phyloP scores from a whole-genome alignment of 2,797 vertebrate species.

The Benthosema pterotum region DNA sequence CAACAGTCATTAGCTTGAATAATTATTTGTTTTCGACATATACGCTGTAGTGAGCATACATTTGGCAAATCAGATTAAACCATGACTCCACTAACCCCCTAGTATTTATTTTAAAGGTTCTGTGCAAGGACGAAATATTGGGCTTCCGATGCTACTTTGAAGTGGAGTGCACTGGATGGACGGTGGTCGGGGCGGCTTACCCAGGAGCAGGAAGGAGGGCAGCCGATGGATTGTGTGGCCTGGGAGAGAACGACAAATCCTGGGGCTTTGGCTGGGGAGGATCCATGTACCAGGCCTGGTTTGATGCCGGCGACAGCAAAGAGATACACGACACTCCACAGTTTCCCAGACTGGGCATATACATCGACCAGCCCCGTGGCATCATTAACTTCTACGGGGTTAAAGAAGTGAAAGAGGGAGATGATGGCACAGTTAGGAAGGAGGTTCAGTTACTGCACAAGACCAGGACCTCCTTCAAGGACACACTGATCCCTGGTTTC shows the following conservation, averaged over 20 bases:
- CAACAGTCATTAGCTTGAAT: too few species aligned
- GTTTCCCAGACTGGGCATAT: conserved; percentile 55
- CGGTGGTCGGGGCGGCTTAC: conserved; percentile 59
- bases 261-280: conserved; percentile 75
- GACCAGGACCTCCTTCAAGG: conserved; percentile 56
- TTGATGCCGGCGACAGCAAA: conserved; percentile 32
- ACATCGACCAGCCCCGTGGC: conserved; percentile 73
- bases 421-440: conserved; percentile 33
- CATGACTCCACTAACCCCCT: neutral
- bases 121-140: conserved; percentile 69
- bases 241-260: conserved; percentile 75
- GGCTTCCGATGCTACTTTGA: conserved; percentile 74
- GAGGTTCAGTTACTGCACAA: conserved; percentile 65
- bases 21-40: too few species aligned
- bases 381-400: conserved; percentile 71
- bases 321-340: conserved; percentile 42
- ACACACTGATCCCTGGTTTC: conserved; percentile 72
- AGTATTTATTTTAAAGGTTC: conserved; percentile 53
- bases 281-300: conserved; percentile 65
- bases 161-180: conserved; percentile 65
- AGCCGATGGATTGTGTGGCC: conserved; percentile 60
- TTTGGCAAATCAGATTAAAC: conserved; percentile 4
- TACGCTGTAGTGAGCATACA: neutral
- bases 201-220: conserved; percentile 63
- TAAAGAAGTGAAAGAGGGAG: conserved; percentile 54